Evolutionary conservation across 2,113 vertebrate genomes (phyloP), one percentile per base, ranked within the genome.

Genomic region (Atlantisia rogersi): DNA sequence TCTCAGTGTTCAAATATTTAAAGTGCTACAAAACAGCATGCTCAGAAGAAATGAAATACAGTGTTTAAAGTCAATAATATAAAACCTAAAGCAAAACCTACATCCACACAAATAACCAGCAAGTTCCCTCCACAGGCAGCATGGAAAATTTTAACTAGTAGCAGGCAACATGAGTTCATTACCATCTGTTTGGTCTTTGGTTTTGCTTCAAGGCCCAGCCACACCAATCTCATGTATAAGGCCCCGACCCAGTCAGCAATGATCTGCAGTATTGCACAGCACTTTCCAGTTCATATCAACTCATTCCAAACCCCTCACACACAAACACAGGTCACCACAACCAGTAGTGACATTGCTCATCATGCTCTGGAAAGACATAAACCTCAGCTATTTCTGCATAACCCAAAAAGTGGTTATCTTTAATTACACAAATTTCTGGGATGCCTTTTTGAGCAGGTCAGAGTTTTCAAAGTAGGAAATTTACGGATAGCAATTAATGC

Each of bases 161-260:
- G 12, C 44, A 65, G 62, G 5, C 15, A 93, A 42, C 25, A 62
- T 0, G 1, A 83, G 22, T 39, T 64, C 25, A 13, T 68, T 64
- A 15, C 55, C 67, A 42, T 60, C 58, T 69, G 18, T 56, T 77
- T 68, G 31, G 73, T n/a, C 77, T 46, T 64, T 10, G 16, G 2
- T 83, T 88, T 74, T 59, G 35, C 64, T 78, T 86, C 77, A 40
- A 62, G 68, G 39, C 39, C 15, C 52, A 88, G 56, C 17, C 31
- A 10, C 28, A 14, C 12, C 32, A 15, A 11, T 35, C 50, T 42
- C 44, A 20, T 2, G 4, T 28, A 22, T 2, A 32, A 2, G 0
- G 0, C 35, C 44, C 42, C 15, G 20, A 59, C 12, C 22, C 46
- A 8, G n/a, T 5, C 46, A 31, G 26, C 50, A 56, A 48, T 46